Base-by-base conservation (phyloP, 2,113 vertebrate genomes). In the Pluvianellus socialis region DNA sequence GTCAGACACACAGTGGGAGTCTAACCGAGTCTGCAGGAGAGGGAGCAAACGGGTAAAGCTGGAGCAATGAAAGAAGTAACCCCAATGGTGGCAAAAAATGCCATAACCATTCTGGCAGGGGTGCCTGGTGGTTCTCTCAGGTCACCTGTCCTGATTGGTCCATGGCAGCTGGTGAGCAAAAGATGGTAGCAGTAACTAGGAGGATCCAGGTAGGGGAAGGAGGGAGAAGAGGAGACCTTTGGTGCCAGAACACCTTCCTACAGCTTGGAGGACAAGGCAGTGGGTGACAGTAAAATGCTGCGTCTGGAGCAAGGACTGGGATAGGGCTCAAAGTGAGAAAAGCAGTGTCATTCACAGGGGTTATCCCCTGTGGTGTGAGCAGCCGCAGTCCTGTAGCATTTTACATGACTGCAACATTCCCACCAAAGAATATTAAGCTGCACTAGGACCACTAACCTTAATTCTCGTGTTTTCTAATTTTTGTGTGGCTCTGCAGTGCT, bases 1-100 rank as follows among this genome's bases (percentile, higher is more conserved):
- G 21, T 42, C 0, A 1, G 44, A 61, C 0, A 5, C 56, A 65
- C 19, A 11, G 32, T 5, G 40, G 32, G 52, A 67, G 38, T 38
- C 38, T 17, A 72, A 28, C 27, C n/a, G 32, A 67, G 32, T 24
- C 72, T 79, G 83, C 72, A 77, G 53, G 66, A 56, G 53, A 73
- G 20, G 42, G 19, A 56, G 28, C 5, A 68, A 77, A 84, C 14
- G 17, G 9, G 28, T 87, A 45, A 79, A 62, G 35, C 35, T 74
- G 59, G 35, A 68, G 14, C 26, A 88, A n/a, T 32, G 17, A 73
- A 79, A 67, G 66, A 50, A 79, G 35, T 32, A 56, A 9, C 24
- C 22, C 2, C 7, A 40, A 6, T 6, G 1, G 35, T 35, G 28
- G 42, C 66, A 88, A 14, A 67, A 79, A 77, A 22, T 40, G 27